Evolutionary conservation across 2,797 vertebrate species (phyloP), one percentile per base, ranked within the genome.

Genomic region (Petrocephalus sullivani): DNA sequence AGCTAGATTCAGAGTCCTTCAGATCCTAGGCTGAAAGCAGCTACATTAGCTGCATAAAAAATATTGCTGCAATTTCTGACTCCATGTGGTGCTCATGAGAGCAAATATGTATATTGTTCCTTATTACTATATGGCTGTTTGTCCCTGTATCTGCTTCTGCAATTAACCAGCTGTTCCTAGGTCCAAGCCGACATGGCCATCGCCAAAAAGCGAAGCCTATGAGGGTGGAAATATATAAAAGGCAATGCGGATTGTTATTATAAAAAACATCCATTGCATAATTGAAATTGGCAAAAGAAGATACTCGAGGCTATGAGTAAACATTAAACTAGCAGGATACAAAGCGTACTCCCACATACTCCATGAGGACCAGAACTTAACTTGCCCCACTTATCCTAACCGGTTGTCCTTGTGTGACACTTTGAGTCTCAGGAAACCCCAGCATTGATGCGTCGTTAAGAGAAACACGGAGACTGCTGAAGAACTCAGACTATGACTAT

Each of bases 31-130:
- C 4, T 71, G 64, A 37, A 33, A 67, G 28, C 23, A 33, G 10
- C 23, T 67, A 37, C 83, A 57, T 57, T 56, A 49, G 61, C 46
- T 5, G 33, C n/a, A 89, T 88, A 90, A 89, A 86, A 89, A 84
- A 23, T 78, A 78, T 78, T n/a, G 14, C 71, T 41, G 86, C 89
- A 23, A 53, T n/a, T 28, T 89, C 10, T 46, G 60, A 75, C 21
- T 21, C 28, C 54, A 57, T 33, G 54, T 85, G 51, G 21, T 19
- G 23, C 51, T 64, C 60, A 89, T 54, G 19, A 86, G 1, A 53
- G 87, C 90, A 91, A 92, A 94, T 90, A 90, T 93, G 93, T 89
- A 89, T 67, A 85, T 84, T 88, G 89, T 71, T 84, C 88, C 78
- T 75, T 21, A 90, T 88, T 89, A 57, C 75, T 89, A 87, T 89